Evolutionary conservation across 2,797 vertebrate genomes (phyloP).

Genomic region (Eupleurogrammus muticus): DNA sequence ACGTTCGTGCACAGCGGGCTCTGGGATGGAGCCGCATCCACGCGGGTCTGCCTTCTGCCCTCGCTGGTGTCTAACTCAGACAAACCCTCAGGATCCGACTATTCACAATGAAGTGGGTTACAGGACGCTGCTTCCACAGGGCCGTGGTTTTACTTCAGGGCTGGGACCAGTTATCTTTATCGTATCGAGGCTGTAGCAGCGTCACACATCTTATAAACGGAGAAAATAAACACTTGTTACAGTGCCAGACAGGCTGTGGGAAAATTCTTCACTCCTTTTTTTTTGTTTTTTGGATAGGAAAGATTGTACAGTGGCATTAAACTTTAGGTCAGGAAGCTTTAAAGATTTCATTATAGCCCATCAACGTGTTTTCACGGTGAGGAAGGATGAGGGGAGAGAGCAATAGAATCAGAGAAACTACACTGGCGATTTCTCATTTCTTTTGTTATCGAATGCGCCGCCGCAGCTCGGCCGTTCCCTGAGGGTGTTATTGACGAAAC

Average conservation of each 20-base stretch:
- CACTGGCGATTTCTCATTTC: conserved; percentile 7
- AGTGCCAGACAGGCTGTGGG: too few species aligned
- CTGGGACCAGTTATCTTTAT: neutral
- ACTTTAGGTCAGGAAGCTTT: conserved; percentile 20
- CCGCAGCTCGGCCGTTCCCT: conserved; percentile 31
- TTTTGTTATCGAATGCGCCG: conserved; percentile 33
- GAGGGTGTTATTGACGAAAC: conserved; percentile 55
- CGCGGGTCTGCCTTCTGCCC: conserved; percentile 23
- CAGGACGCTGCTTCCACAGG: neutral
- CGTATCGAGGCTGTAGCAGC: neutral
- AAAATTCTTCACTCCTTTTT: neutral
- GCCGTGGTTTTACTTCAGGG: neutral
- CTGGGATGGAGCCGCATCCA: conserved; percentile 37
- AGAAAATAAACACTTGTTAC: neutral
- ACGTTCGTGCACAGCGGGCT: conserved; percentile 29
- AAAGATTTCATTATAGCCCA: conserved; percentile 14
- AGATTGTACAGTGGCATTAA: conserved; percentile 2
- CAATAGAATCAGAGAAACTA: conserved; percentile 18
- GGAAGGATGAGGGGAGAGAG: conserved; percentile 26
- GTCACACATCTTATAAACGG: neutral
- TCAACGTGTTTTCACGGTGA: conserved; percentile 32
- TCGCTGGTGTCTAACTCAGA: conserved; percentile 35
- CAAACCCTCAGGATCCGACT: conserved; percentile 21
- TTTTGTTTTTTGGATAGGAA: too few species aligned
- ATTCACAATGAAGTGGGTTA: neutral